phyloP scores from a whole-genome alignment of 2,113 vertebrate species.

The Alouatta palliata region DNA sequence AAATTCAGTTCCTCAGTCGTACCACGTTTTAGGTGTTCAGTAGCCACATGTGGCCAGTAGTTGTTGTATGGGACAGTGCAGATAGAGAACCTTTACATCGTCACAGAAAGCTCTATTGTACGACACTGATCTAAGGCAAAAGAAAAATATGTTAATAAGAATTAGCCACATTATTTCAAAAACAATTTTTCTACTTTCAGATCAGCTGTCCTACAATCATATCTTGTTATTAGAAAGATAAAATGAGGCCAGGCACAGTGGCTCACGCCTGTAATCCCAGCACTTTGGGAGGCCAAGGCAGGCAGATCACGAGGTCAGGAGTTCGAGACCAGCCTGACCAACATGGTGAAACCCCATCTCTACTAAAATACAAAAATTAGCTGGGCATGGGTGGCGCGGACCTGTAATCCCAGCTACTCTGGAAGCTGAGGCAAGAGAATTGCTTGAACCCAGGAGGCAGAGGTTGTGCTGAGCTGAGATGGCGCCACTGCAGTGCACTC shows the following conservation, averaged over 20 bases:
- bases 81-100: not conserved
- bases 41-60: not conserved
- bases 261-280: no score
- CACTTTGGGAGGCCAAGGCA: no score
- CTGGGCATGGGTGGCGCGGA: no score
- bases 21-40: not conserved
- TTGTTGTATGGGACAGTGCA: not conserved
- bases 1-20: not conserved
- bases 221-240: conserved; percentile 24
- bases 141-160: not conserved
- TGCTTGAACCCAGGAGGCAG: no score
- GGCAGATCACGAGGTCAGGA: no score
- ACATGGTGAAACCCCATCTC: no score
- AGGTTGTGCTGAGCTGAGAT: no score
- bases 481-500: no score
- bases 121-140: not conserved
- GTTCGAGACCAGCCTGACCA: no score
- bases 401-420: no score
- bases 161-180: not conserved
- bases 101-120: not conserved
- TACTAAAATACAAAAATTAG: no score
- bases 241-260: not conserved
- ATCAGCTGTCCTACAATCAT: not conserved
- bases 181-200: not conserved
- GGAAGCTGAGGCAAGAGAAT: no score